phyloP scores from a whole-genome alignment of 2,113 vertebrate species.

The Lanius collurio region DNA sequence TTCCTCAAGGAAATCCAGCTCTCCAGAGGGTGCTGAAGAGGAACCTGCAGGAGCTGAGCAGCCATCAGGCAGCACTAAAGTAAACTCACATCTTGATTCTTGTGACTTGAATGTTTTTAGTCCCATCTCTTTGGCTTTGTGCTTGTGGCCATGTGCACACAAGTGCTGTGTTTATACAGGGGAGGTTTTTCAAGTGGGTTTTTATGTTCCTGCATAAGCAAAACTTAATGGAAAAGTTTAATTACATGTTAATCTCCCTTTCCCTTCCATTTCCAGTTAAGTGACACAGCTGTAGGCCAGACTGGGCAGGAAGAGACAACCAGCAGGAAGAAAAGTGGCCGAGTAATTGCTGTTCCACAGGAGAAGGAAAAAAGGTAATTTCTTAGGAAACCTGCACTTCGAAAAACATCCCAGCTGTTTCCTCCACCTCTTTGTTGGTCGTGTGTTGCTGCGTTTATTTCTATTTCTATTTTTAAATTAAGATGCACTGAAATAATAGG shows the following conservation, averaged over 20 bases:
- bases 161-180: neutral
- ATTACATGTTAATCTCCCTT: neutral
- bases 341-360: conserved; percentile 34
- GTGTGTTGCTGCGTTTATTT: neutral
- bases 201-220: neutral
- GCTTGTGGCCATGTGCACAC: neutral
- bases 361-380: conserved; percentile 56
- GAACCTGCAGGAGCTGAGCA: neutral
- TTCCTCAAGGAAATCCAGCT: neutral
- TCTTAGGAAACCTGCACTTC: neutral
- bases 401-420: neutral
- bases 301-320: conserved; percentile 35
- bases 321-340: conserved; percentile 37
- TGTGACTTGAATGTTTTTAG: neutral
- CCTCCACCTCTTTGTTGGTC: neutral
- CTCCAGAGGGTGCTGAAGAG: neutral
- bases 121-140: neutral
- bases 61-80: neutral
- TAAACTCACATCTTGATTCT: neutral
- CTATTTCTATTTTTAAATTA: neutral
- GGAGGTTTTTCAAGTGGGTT: neutral
- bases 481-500: rapidly evolving
- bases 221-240: neutral
- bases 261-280: neutral
- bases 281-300: neutral